A percentile compares a stretch with the other conserved stretches of the same genome.
These are phyloP conservation scores for Buteo buteo DNA, from an alignment of 2,113 vertebrate genomes.

Conservation along the genomic window DNA sequence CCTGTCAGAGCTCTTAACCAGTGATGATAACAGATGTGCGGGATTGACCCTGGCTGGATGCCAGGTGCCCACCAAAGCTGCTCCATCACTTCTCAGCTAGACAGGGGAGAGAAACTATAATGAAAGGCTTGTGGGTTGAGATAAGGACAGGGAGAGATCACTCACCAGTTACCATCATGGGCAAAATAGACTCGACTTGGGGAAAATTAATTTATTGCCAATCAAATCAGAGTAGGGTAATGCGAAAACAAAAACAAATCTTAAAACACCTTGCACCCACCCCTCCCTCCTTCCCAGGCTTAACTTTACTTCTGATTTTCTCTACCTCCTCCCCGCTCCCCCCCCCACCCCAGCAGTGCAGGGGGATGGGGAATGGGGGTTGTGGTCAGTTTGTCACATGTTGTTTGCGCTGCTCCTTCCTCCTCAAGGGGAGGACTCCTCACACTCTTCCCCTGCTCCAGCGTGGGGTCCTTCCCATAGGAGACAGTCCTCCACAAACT, in stretches of 20 bases:
- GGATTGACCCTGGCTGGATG: background rate
- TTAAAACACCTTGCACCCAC: background rate
- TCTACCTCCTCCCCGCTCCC: background rate
- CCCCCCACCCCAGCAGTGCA: too few species aligned
- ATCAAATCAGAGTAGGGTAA: too few species aligned
- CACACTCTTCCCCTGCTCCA: background rate
- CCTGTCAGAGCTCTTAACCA: background rate
- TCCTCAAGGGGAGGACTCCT: background rate
- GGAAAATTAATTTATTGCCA: background rate
- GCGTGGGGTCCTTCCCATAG: background rate
- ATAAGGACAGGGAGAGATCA: background rate
- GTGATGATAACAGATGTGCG: background rate
- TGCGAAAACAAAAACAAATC: background rate
- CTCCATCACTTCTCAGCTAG: background rate
- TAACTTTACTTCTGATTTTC: background rate
- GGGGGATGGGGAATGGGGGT: background rate
- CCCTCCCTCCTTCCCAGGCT: background rate
- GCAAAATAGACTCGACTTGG: background rate
- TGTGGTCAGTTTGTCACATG: rapidly evolving
- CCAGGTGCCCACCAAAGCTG: background rate
- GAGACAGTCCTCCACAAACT: background rate
- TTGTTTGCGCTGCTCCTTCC: background rate
- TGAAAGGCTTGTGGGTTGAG: background rate
- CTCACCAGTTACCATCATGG: background rate
- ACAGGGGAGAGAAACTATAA: background rate